A percentile compares a stretch with the other conserved stretches of the same genome.
Evolutionary conservation across 2,888 invertebrate species (phyloP).

Genomic region (Amphipoea lucens): DNA sequence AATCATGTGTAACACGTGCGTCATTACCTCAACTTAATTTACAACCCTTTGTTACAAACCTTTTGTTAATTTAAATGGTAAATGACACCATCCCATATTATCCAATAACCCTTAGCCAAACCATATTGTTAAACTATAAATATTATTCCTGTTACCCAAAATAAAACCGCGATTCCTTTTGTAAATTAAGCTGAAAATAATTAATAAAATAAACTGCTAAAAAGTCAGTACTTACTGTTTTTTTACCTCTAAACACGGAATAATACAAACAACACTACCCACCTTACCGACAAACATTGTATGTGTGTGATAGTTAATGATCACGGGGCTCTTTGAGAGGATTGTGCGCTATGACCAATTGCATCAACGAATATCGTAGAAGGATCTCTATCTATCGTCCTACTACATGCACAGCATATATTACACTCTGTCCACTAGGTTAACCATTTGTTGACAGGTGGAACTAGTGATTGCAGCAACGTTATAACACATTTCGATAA

Average conservation of each 20-base stretch:
- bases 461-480: no score
- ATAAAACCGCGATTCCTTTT: constrained; percentile 17
- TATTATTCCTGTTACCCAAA: constrained; percentile 6
- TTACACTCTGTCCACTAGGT: no score
- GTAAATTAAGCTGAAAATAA: constrained; percentile 57
- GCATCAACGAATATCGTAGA: neutral
- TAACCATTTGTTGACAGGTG: no score
- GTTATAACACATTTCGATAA: no score
- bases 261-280: constrained; percentile 40
- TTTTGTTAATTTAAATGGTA: neutral
- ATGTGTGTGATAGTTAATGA: constrained; percentile 25
- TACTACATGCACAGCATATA: neutral
- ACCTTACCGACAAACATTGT: constrained; percentile 33
- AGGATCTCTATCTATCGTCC: neutral
- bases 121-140: neutral
- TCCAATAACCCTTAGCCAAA: neutral
- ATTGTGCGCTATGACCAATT: neutral
- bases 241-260: constrained; percentile 40
- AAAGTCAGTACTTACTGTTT: constrained; percentile 58
- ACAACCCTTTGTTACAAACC: constrained; percentile 52
- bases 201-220: constrained; percentile 22
- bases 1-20: constrained; percentile 23
- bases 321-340: constrained; percentile 27
- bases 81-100: neutral
- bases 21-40: constrained; percentile 54